A percentile compares a stretch with the other conserved stretches of the same genome.
phyloP scores from a whole-genome alignment of 1,140 invertebrate genomes.

The Goniozus legneri region DNA sequence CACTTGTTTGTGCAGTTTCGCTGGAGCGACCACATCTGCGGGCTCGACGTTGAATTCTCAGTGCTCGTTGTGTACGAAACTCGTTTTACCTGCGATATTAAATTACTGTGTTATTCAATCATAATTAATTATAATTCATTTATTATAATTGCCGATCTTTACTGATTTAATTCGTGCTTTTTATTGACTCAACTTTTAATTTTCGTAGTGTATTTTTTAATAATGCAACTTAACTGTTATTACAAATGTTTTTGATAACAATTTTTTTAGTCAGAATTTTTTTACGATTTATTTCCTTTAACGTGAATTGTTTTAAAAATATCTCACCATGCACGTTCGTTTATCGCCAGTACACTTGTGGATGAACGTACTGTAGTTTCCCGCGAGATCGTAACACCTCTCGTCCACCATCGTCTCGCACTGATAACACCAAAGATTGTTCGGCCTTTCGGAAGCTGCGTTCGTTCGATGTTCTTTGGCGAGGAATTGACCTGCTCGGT shows the following conservation, averaged over 20 bases:
- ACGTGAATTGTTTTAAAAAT: slow-evolving; percentile 29
- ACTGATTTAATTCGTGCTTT: too few species aligned
- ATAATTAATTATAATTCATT: too few species aligned
- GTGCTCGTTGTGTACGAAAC: slow-evolving; percentile 79
- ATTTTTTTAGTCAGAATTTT: too few species aligned
- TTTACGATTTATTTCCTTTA: too few species aligned
- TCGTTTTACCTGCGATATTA: slow-evolving; percentile 69
- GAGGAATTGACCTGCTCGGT: slow-evolving; percentile 48
- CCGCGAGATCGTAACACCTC: slow-evolving; percentile 62
- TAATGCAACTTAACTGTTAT: too few species aligned
- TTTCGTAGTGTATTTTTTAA: too few species aligned
- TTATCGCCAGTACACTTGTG: slow-evolving; percentile 73
- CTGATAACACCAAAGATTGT: slow-evolving; percentile 75
- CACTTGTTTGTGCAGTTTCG: slow-evolving; percentile 77
- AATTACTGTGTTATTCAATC: too few species aligned
- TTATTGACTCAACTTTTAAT: too few species aligned
- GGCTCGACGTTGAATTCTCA: slow-evolving; percentile 71
- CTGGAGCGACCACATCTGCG: slow-evolving; percentile 78
- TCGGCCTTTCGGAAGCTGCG: slow-evolving; percentile 68
- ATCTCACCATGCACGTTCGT: slow-evolving; percentile 78
- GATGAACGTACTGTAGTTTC: slow-evolving; percentile 61
- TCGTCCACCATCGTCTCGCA: slow-evolving; percentile 74
- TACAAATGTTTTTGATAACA: too few species aligned
- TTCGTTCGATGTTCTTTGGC: slow-evolving; percentile 69
- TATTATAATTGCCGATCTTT: too few species aligned